Evolutionary conservation across 2,113 vertebrate genomes (phyloP).

Genomic region (Lipophrys pholis): DNA sequence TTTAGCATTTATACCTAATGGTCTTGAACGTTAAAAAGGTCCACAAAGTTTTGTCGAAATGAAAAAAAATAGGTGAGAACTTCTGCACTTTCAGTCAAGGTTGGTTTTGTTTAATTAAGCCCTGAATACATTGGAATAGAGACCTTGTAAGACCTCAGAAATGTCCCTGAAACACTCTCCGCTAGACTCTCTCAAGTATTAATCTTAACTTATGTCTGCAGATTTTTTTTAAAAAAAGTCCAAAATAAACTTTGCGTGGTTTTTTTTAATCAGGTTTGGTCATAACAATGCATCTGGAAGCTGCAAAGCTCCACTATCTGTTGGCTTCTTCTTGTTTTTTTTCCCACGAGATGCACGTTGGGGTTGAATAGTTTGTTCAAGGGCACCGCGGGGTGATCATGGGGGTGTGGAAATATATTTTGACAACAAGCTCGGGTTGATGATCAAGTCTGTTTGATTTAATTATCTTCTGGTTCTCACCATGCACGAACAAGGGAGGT

Average conservation of each 20-base stretch:
- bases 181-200: neutral
- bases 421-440: neutral
- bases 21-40: slow-evolving; percentile 13
- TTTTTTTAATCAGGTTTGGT: neutral
- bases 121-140: neutral
- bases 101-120: slow-evolving; percentile 12
- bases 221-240: neutral
- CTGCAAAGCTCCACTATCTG: slow-evolving; percentile 21
- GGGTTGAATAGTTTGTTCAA: slow-evolving; percentile 38
- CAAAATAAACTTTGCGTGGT: neutral
- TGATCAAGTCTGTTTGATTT: neutral
- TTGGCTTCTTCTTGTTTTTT: neutral
- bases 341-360: neutral
- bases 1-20: slow-evolving; percentile 29
- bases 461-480: slow-evolving; percentile 14
- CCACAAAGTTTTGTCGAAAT: neutral
- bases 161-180: neutral
- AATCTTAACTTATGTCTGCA: neutral
- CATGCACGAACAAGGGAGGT: neutral
- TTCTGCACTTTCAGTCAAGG: neutral
- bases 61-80: neutral
- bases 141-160: neutral
- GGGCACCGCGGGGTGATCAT: slow-evolving; percentile 14
- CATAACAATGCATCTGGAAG: slow-evolving; percentile 30
- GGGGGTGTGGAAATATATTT: neutral